Percentiles rank a stretch among this genome's conserved stretches.
Conservation (phyloP, 2,113 vertebrate species). For the Sardina pilchardus region DNA sequence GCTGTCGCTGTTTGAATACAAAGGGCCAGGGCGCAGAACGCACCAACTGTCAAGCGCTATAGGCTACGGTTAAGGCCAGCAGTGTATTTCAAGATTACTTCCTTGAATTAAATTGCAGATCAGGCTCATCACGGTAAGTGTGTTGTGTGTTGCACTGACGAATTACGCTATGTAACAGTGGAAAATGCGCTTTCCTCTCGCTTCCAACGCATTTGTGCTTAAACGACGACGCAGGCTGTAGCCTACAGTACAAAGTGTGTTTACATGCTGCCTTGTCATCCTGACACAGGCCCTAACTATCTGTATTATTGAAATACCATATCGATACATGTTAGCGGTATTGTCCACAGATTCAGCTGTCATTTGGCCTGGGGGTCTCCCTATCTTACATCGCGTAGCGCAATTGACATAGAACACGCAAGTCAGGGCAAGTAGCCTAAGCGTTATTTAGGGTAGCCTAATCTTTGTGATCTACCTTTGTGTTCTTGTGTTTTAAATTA, state of each 20-base stretch:
- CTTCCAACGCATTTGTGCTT: neutral
- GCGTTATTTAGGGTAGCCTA: neutral
- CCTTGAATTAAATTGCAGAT: neutral
- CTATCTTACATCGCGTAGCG: neutral
- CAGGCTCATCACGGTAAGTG: neutral
- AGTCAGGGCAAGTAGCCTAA: neutral
- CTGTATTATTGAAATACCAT: neutral
- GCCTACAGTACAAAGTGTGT: neutral
- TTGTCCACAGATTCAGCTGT: neutral
- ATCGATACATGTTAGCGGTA: neutral
- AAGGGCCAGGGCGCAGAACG: neutral
- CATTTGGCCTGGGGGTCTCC: neutral
- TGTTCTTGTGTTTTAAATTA: neutral
- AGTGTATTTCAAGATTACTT: neutral
- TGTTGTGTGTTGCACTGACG: neutral
- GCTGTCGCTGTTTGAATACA: neutral
- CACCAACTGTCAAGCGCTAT: neutral
- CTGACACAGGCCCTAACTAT: neutral
- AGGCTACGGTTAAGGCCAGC: neutral
- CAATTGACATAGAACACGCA: neutral
- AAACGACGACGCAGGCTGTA: neutral
- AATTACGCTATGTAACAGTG: neutral
- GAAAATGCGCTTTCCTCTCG: neutral
- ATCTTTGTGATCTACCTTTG: neutral
- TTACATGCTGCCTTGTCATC: neutral